Percentiles rank a stretch among this genome's conserved stretches.
These are phyloP conservation scores for Synanthedon tipuliformis DNA, from an alignment of 2,888 invertebrate species.

Conservation along the genomic window DNA sequence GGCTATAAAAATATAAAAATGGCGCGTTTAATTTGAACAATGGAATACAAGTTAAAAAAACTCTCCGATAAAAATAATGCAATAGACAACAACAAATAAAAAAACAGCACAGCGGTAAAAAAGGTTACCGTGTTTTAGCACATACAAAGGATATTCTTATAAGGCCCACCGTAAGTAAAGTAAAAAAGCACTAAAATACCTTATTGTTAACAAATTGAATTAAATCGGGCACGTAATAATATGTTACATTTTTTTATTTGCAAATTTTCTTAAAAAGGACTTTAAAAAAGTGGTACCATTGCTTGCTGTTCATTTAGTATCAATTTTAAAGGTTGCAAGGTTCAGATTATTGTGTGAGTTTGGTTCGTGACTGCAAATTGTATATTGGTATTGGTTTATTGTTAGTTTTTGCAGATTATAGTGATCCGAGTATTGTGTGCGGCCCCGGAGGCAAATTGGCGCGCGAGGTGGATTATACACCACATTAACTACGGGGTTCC, in stretches of 20 bases:
- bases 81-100: not conserved
- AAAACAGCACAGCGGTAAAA: not conserved
- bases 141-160: not conserved
- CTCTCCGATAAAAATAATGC: not conserved
- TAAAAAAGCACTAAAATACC: conserved; percentile 24
- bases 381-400: conserved; percentile 16
- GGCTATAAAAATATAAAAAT: too few relatives aligned
- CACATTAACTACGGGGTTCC: conserved; percentile 48
- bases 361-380: conserved; percentile 2
- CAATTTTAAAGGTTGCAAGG: too few relatives aligned
- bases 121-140: not conserved
- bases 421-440: conserved; percentile 32
- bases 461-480: conserved; percentile 62
- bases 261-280: too few relatives aligned
- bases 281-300: too few relatives aligned
- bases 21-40: not conserved
- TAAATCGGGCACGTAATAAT: conserved; percentile 45
- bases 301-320: too few relatives aligned
- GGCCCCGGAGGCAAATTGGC: conserved; percentile 28
- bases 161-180: conserved; percentile 34
- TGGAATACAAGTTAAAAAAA: not conserved
- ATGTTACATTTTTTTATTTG: conserved; percentile 21
- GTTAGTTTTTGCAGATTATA: conserved; percentile 62
- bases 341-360: too few relatives aligned
- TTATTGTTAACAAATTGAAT: conserved; percentile 59